Evolutionary conservation across 2,797 vertebrate genomes (phyloP).

Genomic region (Labroides dimidiatus): DNA sequence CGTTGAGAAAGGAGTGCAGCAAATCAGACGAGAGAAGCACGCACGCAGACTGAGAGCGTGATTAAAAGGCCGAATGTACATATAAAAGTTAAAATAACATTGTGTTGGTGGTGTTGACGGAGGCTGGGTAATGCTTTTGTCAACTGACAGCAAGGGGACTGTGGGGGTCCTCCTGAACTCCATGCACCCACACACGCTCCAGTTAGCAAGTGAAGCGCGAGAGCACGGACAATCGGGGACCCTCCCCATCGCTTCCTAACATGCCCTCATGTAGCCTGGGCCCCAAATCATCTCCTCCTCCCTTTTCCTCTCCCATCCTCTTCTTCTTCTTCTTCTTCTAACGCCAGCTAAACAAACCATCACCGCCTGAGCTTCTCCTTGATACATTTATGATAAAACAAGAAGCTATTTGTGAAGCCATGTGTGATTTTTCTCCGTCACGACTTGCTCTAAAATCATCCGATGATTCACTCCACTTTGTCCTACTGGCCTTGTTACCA

Average conservation of each 20-base stretch:
- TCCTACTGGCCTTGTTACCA: constrained; percentile 55
- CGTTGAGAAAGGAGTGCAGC: not conserved
- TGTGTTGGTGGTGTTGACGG: constrained; percentile 24
- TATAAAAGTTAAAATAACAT: constrained; percentile 5
- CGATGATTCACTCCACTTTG: constrained; percentile 42
- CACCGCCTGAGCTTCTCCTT: not conserved
- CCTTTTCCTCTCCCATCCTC: not conserved
- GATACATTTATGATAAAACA: constrained; percentile 1
- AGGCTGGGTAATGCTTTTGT: constrained; percentile 64
- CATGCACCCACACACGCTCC: constrained; percentile 74
- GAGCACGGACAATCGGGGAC: constrained; percentile 66
- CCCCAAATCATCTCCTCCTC: constrained; percentile 45
- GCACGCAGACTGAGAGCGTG: not conserved
- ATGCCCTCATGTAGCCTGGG: constrained; percentile 42
- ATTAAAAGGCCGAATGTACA: not conserved
- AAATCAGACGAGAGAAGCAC: not conserved
- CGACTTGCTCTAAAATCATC: constrained; percentile 42
- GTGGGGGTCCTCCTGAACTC: constrained; percentile 76
- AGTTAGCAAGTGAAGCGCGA: constrained; percentile 82
- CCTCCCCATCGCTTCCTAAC: constrained; percentile 61
- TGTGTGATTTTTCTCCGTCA: constrained; percentile 36
- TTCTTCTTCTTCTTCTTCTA: not conserved
- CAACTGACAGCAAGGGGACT: constrained; percentile 64
- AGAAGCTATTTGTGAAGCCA: constrained; percentile 13
- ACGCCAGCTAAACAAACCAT: constrained; percentile 18